Evolutionary conservation across 2,797 vertebrate species (phyloP), one percentile per base, ranked within the genome.

Genomic region (Melanotaenia nigrans): DNA sequence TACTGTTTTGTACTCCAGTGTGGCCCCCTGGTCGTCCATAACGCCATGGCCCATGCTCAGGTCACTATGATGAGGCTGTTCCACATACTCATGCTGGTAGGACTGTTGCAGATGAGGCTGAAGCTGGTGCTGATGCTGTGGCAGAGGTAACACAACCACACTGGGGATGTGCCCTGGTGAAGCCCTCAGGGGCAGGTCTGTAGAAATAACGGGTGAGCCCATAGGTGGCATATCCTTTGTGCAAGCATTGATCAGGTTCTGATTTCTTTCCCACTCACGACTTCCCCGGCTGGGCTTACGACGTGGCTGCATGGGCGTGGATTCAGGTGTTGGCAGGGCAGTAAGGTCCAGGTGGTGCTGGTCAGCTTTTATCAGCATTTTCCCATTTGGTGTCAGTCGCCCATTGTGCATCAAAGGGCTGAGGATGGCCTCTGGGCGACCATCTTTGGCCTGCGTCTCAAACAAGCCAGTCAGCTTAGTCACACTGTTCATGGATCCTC

Each of bases 221-320:
- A 99, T 95, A 0, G 96, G 92, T 0, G 94, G 87, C 82, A 99
- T 95, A 87, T 99, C 98, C 95, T 99, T 98, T 47, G 97, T 96
- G 87, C 97, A 99, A 75, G 97, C 96, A 0, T 99, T 99, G 90
- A 99, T 99, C 71, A 99, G 94, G 87, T 99, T 99, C 94, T 99
- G 98, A 88, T 96, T 99, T 78, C 97, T 92, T 73, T 99, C 98
- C 98, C 98, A 99, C 67, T 99, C 97, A 0, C 97, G 95, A 87
- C 97, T 98, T 56, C 97, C 97, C 0, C 96, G 94, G 78, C 95
- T 96, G 56, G 96, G 96, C 82, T 97, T 99, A 33, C 97, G 96
- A 36, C 98, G 97, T 3, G 96, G 97, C 89, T 99, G 98, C 61
- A 98, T 97, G 1, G 98, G 98, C 0, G 98, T 99, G 76, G 97